Conservation (phyloP, 2,797 vertebrate species). For the Oryzias sinensis region DNA sequence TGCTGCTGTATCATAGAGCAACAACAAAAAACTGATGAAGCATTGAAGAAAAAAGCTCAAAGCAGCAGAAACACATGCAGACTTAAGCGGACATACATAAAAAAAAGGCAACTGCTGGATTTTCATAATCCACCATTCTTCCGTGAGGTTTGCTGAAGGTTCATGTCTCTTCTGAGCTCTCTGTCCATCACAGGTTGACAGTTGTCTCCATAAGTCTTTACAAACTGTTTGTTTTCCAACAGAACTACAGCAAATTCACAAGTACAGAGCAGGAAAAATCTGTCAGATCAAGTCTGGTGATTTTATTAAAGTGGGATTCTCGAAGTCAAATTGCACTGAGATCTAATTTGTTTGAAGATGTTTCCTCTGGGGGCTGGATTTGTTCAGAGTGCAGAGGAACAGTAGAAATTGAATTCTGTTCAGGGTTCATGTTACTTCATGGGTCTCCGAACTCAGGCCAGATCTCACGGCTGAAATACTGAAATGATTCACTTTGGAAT, state of each 20-base stretch:
- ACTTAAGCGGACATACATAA: too few relatives aligned
- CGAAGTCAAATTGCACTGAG: conserved; percentile 27
- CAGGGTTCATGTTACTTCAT: conserved; percentile 44
- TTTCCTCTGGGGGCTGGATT: conserved; percentile 46
- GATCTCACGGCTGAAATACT: too few relatives aligned
- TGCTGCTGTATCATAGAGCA: too few relatives aligned
- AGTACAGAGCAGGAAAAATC: conserved; percentile 6
- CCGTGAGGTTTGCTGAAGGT: too few relatives aligned
- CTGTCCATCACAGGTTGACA: background rate
- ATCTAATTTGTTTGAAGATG: conserved; percentile 55
- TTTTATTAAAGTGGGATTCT: conserved; percentile 34
- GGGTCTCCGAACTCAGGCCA: conserved; percentile 7
- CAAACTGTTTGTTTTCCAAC: conserved; percentile 4
- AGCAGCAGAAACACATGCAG: too few relatives aligned
- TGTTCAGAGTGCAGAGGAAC: conserved; percentile 18
- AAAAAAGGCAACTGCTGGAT: too few relatives aligned
- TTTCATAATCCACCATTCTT: too few relatives aligned
- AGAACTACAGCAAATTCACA: conserved; percentile 7
- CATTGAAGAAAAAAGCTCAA: too few relatives aligned
- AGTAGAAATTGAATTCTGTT: conserved; percentile 41
- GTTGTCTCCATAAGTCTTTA: background rate
- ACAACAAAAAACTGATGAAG: too few relatives aligned
- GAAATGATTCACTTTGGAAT: too few relatives aligned
- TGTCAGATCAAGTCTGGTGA: conserved; percentile 10
- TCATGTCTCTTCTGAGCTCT: too few relatives aligned